A percentile compares a stretch with the other conserved stretches of the same genome.
Conservation (phyloP, 2,797 vertebrate genomes). For the Kryptopterus vitreolus region DNA sequence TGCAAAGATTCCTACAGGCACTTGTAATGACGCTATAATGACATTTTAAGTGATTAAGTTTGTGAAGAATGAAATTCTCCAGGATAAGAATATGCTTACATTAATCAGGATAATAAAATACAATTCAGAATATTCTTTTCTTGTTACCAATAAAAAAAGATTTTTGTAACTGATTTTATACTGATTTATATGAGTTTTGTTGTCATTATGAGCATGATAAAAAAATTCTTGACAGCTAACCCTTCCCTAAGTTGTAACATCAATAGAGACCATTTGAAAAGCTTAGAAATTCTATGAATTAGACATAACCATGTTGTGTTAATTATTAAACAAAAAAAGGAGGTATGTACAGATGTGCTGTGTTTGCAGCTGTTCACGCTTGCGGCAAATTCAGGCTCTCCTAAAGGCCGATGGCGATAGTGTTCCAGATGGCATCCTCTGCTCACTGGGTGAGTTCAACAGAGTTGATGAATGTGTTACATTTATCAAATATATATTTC, state of each 20-base stretch:
- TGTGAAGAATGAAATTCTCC: neutral
- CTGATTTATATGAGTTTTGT: neutral
- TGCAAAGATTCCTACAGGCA: neutral
- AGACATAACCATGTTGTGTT: neutral
- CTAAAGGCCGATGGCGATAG: conserved; percentile 77
- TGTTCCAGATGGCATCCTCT: conserved; percentile 88
- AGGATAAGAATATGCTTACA: neutral
- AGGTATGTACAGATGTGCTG: conserved; percentile 16
- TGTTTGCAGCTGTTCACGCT: conserved; percentile 82
- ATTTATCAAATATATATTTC: neutral
- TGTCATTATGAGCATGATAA: too few species aligned
- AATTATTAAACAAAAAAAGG: neutral
- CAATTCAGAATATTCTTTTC: neutral
- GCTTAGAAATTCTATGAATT: neutral
- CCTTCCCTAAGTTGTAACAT: neutral
- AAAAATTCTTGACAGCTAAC: neutral
- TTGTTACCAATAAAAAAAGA: neutral
- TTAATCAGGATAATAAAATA: neutral
- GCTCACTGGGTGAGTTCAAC: conserved; percentile 84
- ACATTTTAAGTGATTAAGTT: neutral
- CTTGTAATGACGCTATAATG: neutral
- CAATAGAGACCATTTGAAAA: too few species aligned
- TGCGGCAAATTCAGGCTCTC: conserved; percentile 87
- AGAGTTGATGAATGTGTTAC: neutral
- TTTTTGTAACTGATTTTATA: neutral